Conservation (phyloP, 1,140 invertebrate species). For the Caenorhabditis inopinata region DNA sequence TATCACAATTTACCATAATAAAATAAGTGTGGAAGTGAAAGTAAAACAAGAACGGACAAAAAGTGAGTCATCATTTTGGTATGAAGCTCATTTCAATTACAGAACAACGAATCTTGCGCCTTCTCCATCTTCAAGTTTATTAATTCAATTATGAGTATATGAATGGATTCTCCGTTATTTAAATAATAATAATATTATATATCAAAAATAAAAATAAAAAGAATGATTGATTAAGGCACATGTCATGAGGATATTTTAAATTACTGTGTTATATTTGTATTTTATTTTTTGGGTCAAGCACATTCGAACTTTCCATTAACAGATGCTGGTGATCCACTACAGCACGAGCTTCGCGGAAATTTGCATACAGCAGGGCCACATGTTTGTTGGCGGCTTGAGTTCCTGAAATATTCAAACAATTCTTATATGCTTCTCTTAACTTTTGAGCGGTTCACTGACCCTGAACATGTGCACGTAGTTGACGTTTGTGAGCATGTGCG, state of each 20-base stretch:
- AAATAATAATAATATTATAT: no score
- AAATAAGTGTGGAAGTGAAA: no score
- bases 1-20: no score
- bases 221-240: constrained; percentile 5
- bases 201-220: no score
- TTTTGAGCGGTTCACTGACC: not conserved
- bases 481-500: not conserved
- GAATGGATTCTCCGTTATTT: no score
- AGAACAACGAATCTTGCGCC: no score
- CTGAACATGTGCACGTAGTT: not conserved
- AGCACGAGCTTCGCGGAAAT: not conserved
- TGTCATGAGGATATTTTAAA: not conserved
- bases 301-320: constrained; percentile 16
- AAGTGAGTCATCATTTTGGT: no score
- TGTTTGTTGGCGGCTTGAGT: not conserved
- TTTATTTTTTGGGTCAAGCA: not conserved
- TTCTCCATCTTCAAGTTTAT: no score
- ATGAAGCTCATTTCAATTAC: no score
- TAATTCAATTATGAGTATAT: no score
- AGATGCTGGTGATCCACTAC: constrained; percentile 4
- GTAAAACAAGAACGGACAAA: no score
- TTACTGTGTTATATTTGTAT: not conserved
- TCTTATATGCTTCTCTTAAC: no score
- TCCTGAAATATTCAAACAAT: not conserved
- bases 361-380: not conserved